These are phyloP conservation scores for Ageneiosus marmoratus DNA, from an alignment of 2,113 vertebrate species.

Conservation along the genomic window DNA sequence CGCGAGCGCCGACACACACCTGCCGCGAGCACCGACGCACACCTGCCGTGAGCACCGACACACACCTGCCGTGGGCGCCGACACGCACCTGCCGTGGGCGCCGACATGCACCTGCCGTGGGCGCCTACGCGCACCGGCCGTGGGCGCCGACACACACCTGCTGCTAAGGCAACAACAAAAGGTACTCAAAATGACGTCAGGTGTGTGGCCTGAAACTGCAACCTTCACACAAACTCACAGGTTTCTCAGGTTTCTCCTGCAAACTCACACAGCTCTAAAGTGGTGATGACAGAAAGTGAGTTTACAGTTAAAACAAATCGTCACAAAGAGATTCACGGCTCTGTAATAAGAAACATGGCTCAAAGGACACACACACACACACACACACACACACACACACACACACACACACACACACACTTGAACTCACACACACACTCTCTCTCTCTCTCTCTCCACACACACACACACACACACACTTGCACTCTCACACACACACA, in stretches of 20 bases:
- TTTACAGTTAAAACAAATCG: neutral
- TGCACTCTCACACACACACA: too few species aligned
- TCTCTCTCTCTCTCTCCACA: too few species aligned
- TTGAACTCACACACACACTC: too few species aligned
- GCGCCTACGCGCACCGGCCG: neutral
- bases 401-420: too few species aligned
- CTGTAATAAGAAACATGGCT: slow-evolving; percentile 48
- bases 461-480: too few species aligned
- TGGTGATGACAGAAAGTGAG: slow-evolving; percentile 2
- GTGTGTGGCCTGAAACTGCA: neutral
- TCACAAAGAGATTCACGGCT: slow-evolving; percentile 34
- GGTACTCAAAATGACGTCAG: neutral
- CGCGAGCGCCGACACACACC: neutral
- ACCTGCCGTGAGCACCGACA: neutral
- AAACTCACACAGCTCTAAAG: neutral
- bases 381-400: slow-evolving; percentile 1
- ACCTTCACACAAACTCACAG: neutral
- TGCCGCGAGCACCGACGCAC: neutral
- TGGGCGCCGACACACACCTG: neutral
- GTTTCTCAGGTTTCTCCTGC: too few species aligned
- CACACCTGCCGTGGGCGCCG: neutral
- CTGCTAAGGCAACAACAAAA: neutral
- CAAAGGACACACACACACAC: slow-evolving; percentile 16
- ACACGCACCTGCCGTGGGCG: neutral
- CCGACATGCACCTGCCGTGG: neutral